Percentiles rank a stretch among this genome's conserved stretches.
These are phyloP conservation scores for Oscheius sp. DNA, from an alignment of 2,888 invertebrate genomes.

Conservation along the genomic window DNA sequence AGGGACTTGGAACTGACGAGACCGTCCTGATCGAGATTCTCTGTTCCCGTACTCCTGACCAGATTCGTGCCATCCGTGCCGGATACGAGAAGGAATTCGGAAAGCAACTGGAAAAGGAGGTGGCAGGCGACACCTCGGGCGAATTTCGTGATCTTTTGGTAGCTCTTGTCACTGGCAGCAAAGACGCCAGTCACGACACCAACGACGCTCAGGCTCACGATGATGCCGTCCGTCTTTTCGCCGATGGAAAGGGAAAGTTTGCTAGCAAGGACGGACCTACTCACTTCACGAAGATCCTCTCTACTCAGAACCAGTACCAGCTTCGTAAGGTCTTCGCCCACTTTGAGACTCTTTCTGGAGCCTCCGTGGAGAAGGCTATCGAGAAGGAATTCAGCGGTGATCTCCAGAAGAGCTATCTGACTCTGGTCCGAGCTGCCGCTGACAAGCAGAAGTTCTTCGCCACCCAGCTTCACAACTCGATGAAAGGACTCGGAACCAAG, in stretches of 20 bases:
- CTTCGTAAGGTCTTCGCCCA: slow-evolving; percentile 61
- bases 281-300: slow-evolving; percentile 60
- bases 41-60: slow-evolving; percentile 81
- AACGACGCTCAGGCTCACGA: slow-evolving; percentile 55
- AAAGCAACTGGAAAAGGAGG: slow-evolving; percentile 52
- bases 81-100: slow-evolving; percentile 55
- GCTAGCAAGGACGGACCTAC: slow-evolving; percentile 53
- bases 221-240: slow-evolving; percentile 62
- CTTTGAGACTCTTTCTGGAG: slow-evolving; percentile 54
- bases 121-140: slow-evolving; percentile 86
- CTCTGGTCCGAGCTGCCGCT: slow-evolving; percentile 52
- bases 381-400: slow-evolving; percentile 70
- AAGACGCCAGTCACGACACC: slow-evolving; percentile 60
- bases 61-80: slow-evolving; percentile 58
- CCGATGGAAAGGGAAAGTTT: slow-evolving; percentile 63
- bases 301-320: slow-evolving; percentile 64
- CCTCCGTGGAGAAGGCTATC: slow-evolving; percentile 61
- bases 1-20: slow-evolving; percentile 84
- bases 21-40: slow-evolving; percentile 88
- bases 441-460: slow-evolving; percentile 71
- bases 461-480: slow-evolving; percentile 65
- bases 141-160: slow-evolving; percentile 80
- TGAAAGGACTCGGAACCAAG: slow-evolving; percentile 58
- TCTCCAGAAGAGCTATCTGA: slow-evolving; percentile 52
- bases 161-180: slow-evolving; percentile 70